phyloP scores from a whole-genome alignment of 2,888 invertebrate species.

The Chymomyza caudatula region DNA sequence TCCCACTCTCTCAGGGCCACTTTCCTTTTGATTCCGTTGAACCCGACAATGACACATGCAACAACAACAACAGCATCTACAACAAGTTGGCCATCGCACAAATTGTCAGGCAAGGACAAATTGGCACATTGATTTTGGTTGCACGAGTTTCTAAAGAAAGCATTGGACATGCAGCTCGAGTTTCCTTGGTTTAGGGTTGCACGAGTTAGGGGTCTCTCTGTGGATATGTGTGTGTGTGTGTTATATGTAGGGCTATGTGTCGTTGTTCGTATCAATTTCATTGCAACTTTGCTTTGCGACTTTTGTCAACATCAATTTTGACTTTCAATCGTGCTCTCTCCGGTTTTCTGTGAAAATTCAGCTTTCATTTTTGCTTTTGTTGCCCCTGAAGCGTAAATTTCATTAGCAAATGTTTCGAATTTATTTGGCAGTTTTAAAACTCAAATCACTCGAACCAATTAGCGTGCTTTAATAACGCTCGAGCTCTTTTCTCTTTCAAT shows the following conservation, averaged over 20 bases:
- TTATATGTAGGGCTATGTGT: background rate
- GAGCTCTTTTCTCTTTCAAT: conserved; percentile 14
- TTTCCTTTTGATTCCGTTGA: background rate
- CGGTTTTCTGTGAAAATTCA: background rate
- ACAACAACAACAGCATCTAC: background rate
- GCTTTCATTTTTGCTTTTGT: background rate
- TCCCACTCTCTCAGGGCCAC: background rate
- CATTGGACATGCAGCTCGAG: background rate
- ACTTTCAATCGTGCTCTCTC: background rate
- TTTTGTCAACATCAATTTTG: background rate
- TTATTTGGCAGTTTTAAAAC: conserved; percentile 32
- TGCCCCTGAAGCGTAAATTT: background rate
- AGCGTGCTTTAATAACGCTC: conserved; percentile 54
- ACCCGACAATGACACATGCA: background rate
- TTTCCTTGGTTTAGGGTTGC: background rate
- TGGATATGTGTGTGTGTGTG: background rate
- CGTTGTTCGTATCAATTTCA: background rate
- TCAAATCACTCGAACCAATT: conserved; percentile 63
- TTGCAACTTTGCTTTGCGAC: background rate
- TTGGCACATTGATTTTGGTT: background rate
- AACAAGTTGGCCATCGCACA: background rate
- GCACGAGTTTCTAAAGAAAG: background rate
- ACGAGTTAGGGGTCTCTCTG: background rate
- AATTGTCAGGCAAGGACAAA: background rate
- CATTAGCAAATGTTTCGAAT: conserved; percentile 5